Conservation (phyloP, 2,113 vertebrate species). For the Sorex fumeus region DNA sequence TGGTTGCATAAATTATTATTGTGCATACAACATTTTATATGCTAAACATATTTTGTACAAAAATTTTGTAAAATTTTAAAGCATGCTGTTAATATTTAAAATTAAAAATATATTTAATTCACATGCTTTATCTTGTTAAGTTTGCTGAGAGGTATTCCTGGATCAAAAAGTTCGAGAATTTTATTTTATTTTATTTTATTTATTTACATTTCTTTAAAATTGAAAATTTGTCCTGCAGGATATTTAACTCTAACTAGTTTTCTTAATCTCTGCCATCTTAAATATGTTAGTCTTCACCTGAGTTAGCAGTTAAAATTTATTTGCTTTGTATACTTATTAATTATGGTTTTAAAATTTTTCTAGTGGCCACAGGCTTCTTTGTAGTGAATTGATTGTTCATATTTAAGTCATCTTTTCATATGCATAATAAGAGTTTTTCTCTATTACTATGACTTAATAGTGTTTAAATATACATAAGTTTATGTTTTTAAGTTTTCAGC, state of each 20-base stretch:
- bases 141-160: not conserved
- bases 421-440: not conserved
- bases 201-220: not conserved
- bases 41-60: not conserved
- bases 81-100: not conserved
- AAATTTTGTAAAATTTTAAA: not conserved
- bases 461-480: not conserved
- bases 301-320: not conserved
- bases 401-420: not conserved
- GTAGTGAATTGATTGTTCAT: not conserved
- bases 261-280: not conserved
- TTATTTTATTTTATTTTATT: not conserved
- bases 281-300: conserved; percentile 32
- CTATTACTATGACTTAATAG: not conserved
- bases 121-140: not conserved
- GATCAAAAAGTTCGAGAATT: not conserved
- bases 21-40: not conserved
- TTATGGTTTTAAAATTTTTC: not conserved
- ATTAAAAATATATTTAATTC: not conserved
- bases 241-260: conserved; percentile 15
- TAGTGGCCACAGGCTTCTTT: not conserved
- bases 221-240: not conserved
- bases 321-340: not conserved
- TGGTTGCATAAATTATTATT: not conserved
- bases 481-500: not conserved